Evolutionary conservation across 2,113 vertebrate species (phyloP).

Genomic region (Gymnobelideus leadbeateri): DNA sequence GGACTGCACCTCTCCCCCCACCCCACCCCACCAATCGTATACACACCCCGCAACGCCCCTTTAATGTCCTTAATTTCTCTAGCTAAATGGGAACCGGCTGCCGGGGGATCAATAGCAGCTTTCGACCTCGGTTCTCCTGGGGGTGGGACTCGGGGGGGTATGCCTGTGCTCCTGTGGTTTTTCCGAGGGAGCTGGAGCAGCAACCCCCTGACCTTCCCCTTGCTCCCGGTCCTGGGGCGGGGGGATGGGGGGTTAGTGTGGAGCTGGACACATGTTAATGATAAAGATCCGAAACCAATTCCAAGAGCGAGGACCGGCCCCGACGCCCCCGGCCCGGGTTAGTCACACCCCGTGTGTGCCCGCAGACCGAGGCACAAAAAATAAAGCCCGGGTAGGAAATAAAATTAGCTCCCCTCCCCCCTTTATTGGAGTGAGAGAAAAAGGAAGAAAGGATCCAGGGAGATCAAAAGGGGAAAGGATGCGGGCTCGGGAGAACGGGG

Average conservation of each 20-base stretch:
- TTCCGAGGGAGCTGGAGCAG: conserved; percentile 74
- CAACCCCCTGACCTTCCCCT: conserved; percentile 87
- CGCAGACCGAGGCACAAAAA: conserved; percentile 53
- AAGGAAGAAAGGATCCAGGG: conserved; percentile 40
- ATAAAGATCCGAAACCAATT: conserved; percentile 90
- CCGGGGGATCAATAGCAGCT: conserved; percentile 81
- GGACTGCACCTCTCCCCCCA: conserved; percentile 70
- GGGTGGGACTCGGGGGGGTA: not conserved
- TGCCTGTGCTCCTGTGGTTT: not conserved
- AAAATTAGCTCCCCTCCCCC: conserved; percentile 75
- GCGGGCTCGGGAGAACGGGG: conserved; percentile 70
- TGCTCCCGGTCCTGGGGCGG: conserved; percentile 78
- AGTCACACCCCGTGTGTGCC: conserved; percentile 89
- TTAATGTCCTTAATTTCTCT: conserved; percentile 79
- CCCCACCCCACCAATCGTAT: conserved; percentile 20
- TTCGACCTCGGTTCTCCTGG: conserved; percentile 59
- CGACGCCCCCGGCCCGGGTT: conserved; percentile 84
- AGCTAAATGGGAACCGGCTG: conserved; percentile 89
- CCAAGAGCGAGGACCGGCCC: conserved; percentile 81
- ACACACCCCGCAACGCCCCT: conserved; percentile 68
- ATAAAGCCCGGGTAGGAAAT: conserved; percentile 68
- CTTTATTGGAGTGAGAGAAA: conserved; percentile 45
- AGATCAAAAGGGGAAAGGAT: conserved; percentile 16
- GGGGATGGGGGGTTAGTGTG: conserved; percentile 37
- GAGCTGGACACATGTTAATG: conserved; percentile 94